Percentiles rank a stretch among this genome's conserved stretches.
Conservation (phyloP, 64 coral and sea anemone genomes). For the Stylophora pistillata region DNA sequence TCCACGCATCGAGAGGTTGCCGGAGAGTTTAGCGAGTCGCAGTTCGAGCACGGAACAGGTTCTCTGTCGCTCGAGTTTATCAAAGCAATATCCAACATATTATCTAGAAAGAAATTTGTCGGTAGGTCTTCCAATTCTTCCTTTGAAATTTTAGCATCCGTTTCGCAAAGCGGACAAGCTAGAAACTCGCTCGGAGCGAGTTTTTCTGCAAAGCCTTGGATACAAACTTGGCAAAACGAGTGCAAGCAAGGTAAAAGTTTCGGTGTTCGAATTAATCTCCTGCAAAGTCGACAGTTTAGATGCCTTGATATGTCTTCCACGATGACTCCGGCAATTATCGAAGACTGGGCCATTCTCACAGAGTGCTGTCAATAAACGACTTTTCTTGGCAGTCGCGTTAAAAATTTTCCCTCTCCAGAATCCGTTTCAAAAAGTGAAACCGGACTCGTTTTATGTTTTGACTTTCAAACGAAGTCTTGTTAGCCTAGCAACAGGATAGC, state of each 20-base stretch:
- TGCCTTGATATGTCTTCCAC: conserved; percentile 83
- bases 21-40: conserved; percentile 56
- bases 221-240: conserved; percentile 83
- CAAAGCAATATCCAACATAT: conserved; percentile 86
- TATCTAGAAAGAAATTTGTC: conserved; percentile 83
- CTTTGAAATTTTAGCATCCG: conserved; percentile 65
- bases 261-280: conserved; percentile 74
- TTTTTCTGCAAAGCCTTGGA: conserved; percentile 46
- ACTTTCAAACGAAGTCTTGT: not conserved
- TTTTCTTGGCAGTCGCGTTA: not conserved
- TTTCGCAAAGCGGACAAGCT: conserved; percentile 73
- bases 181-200: conserved; percentile 40
- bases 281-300: conserved; percentile 76
- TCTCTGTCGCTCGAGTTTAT: conserved; percentile 68
- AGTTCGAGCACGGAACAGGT: conserved; percentile 82
- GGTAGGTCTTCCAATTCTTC: conserved; percentile 67
- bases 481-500: conserved; percentile 39
- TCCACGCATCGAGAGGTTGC: conserved; percentile 80
- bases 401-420: not conserved
- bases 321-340: conserved; percentile 76
- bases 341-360: conserved; percentile 16
- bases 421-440: not conserved
- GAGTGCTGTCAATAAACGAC: not conserved
- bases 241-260: conserved; percentile 88
- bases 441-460: not conserved